Percentiles rank a stretch among this genome's conserved stretches.
Evolutionary conservation across 2,888 invertebrate species (phyloP).

Genomic region (Kryphioiulus occultus): DNA sequence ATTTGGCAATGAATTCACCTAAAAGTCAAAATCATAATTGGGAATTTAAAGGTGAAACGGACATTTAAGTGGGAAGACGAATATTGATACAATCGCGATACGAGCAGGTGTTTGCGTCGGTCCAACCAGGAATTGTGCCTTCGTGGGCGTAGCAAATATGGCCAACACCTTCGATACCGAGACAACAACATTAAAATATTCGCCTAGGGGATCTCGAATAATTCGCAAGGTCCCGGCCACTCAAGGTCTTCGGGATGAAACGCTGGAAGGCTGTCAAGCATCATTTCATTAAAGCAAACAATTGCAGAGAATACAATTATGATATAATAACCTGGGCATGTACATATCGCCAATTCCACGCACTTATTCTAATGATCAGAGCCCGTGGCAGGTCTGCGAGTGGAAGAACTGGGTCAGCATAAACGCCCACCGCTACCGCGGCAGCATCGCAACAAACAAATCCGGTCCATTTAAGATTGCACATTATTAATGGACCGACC

Average conservation of each 20-base stretch:
- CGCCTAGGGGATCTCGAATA: background rate
- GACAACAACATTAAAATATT: constrained; percentile 10
- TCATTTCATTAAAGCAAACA: background rate
- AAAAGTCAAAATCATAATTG: background rate
- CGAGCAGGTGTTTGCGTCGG: background rate
- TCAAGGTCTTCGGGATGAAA: background rate
- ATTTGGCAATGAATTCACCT: background rate
- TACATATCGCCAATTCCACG: background rate
- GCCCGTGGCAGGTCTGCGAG: background rate
- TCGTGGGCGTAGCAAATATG: background rate
- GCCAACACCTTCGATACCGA: background rate
- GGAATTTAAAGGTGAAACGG: constrained; percentile 8
- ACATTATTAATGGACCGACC: background rate
- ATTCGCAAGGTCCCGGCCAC: background rate
- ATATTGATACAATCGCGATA: constrained; percentile 9
- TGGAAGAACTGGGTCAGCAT: background rate
- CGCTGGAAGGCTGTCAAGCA: background rate
- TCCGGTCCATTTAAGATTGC: background rate
- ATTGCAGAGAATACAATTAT: background rate
- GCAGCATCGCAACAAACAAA: background rate
- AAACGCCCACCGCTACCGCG: background rate
- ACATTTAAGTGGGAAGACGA: constrained; percentile 6
- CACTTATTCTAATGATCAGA: background rate
- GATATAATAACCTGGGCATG: background rate
- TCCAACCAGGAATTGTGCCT: background rate